Percentiles rank a stretch among this genome's conserved stretches.
These are phyloP conservation scores for Ethmia dodecea DNA, from an alignment of 2,888 invertebrate genomes.

Conservation along the genomic window DNA sequence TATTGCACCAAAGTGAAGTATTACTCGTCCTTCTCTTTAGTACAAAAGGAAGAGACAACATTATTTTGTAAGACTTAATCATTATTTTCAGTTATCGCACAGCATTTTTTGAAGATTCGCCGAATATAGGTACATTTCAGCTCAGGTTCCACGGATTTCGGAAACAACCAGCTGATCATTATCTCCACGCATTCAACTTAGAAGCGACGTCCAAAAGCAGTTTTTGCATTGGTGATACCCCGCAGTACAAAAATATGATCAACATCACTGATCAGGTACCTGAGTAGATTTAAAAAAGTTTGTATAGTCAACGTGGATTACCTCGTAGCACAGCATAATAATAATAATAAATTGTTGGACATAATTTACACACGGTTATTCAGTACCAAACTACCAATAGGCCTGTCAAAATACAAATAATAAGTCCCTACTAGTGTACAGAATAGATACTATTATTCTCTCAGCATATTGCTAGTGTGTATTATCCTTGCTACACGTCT, in stretches of 20 bases:
- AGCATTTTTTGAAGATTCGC: conserved; percentile 90
- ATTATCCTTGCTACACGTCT: too few species aligned
- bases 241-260: conserved; percentile 82
- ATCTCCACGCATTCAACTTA: conserved; percentile 76
- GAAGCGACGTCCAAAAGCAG: too few species aligned
- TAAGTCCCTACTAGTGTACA: too few species aligned
- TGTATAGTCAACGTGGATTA: too few species aligned
- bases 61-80: not conserved
- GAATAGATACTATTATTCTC: too few species aligned
- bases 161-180: conserved; percentile 90
- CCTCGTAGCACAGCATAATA: too few species aligned
- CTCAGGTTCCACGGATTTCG: conserved; percentile 91
- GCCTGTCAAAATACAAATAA: too few species aligned
- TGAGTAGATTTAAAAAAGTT: too few species aligned
- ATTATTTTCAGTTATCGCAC: conserved; percentile 71
- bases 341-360: too few species aligned
- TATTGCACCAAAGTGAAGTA: not conserved
- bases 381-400: too few species aligned
- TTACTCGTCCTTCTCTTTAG: not conserved
- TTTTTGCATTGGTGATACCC: conserved; percentile 82
- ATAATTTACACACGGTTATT: too few species aligned
- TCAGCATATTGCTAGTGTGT: too few species aligned
- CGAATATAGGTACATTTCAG: conserved; percentile 89
- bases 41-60: not conserved
- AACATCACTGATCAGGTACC: conserved; percentile 83